Evolutionary conservation across 2,797 vertebrate genomes (phyloP).

Genomic region (Microtus californicus): DNA sequence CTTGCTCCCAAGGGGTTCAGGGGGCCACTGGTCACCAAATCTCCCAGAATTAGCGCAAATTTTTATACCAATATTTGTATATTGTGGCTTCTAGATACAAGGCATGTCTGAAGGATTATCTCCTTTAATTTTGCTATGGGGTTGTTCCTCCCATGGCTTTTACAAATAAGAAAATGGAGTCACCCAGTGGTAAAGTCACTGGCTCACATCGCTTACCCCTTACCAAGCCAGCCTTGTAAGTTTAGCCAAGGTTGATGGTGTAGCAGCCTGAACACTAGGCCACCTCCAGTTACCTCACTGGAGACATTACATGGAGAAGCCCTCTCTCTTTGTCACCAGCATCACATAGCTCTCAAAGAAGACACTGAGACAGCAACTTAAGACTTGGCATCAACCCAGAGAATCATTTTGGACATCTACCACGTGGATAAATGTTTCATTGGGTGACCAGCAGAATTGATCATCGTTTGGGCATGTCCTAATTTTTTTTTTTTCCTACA

Average conservation of each 20-base stretch:
- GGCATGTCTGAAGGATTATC: not conserved
- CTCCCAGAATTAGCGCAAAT: not conserved
- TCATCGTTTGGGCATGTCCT: not conserved
- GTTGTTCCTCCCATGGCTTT: not conserved
- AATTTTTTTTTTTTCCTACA: not conserved
- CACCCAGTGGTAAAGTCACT: not conserved
- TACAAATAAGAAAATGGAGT: conserved; percentile 33
- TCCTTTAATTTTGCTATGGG: not conserved
- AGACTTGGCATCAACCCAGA: not conserved
- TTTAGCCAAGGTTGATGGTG: not conserved
- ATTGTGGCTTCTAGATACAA: not conserved
- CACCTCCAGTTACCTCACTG: not conserved
- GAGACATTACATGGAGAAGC: not conserved
- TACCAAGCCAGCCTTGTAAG: not conserved
- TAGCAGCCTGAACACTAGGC: not conserved
- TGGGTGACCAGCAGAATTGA: not conserved
- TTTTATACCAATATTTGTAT: not conserved
- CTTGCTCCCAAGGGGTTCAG: not conserved
- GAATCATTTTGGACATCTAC: not conserved
- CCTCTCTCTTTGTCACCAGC: not conserved
- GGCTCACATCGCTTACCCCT: not conserved
- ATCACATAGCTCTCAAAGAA: not conserved
- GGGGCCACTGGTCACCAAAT: not conserved
- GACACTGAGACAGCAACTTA: not conserved
- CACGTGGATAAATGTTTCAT: not conserved